Evolutionary conservation across 1,140 invertebrate species (phyloP).

Genomic region (Glomeris maerens): DNA sequence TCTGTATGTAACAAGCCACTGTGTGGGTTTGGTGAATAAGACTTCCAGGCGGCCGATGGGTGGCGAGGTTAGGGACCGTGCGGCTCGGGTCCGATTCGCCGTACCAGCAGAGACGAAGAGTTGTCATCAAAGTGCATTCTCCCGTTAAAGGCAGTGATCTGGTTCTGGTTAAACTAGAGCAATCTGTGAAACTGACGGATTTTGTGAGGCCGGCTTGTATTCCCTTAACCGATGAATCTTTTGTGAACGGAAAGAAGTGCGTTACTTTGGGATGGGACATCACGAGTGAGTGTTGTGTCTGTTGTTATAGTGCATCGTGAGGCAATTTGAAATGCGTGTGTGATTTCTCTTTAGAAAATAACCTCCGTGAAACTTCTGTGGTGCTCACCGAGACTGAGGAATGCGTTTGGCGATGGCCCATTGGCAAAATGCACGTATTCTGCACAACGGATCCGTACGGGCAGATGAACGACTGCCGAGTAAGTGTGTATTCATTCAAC

Average conservation of each 20-base stretch:
- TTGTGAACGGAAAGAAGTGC: conserved; percentile 13
- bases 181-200: conserved; percentile 56
- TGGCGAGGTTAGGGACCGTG: conserved; percentile 52
- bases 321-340: neutral
- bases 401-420: conserved; percentile 2
- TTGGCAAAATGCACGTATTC: conserved; percentile 2
- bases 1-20: too few relatives aligned
- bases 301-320: neutral
- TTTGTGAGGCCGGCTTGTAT: conserved; percentile 69
- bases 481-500: neutral
- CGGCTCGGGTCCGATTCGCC: conserved; percentile 46
- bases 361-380: neutral
- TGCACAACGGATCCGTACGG: neutral
- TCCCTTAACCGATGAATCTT: conserved; percentile 29
- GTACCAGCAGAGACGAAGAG: conserved; percentile 70
- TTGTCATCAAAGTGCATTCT: conserved; percentile 75
- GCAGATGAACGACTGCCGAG: neutral
- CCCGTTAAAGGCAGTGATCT: conserved; percentile 73
- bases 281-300: conserved; percentile 13
- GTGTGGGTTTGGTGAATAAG: too few relatives aligned
- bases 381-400: neutral
- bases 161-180: conserved; percentile 49
- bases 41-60: conserved; percentile 46
- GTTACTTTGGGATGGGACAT: conserved; percentile 20
- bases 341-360: neutral